Evolutionary conservation across 2,113 vertebrate genomes (phyloP).

Genomic region (Haliaeetus leucogaster): DNA sequence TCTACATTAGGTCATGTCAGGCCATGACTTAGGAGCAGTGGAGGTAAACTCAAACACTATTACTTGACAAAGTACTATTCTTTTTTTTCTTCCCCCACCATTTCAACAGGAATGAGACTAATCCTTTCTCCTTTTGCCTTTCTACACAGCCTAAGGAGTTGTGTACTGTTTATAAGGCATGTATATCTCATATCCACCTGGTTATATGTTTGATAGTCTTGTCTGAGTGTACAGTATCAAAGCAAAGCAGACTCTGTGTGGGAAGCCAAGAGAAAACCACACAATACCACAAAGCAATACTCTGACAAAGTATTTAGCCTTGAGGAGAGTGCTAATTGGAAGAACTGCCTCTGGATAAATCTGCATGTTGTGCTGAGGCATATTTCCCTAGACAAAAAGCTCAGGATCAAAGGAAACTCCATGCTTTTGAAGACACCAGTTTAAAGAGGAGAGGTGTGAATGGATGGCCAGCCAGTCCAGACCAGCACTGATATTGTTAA

Average conservation of each 20-base stretch:
- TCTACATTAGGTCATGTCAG: background rate
- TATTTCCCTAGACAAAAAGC: background rate
- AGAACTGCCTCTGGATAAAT: background rate
- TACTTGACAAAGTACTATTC: background rate
- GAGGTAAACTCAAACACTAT: background rate
- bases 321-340: background rate
- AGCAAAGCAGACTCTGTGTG: background rate
- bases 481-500: background rate
- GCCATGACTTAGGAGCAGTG: background rate
- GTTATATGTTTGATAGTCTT: background rate
- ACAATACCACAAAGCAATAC: background rate
- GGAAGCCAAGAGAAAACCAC: background rate
- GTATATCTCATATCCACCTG: background rate
- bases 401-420: background rate
- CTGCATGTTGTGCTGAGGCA: background rate
- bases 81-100: no score
- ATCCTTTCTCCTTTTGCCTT: background rate
- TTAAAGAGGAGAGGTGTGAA: background rate
- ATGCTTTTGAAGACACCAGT: background rate
- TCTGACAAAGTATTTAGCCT: background rate
- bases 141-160: background rate
- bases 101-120: background rate
- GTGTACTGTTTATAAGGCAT: background rate
- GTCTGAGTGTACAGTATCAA: background rate
- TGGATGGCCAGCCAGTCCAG: background rate